Conservation (phyloP, 2,113 vertebrate species). For the Malurus cyaneus region DNA sequence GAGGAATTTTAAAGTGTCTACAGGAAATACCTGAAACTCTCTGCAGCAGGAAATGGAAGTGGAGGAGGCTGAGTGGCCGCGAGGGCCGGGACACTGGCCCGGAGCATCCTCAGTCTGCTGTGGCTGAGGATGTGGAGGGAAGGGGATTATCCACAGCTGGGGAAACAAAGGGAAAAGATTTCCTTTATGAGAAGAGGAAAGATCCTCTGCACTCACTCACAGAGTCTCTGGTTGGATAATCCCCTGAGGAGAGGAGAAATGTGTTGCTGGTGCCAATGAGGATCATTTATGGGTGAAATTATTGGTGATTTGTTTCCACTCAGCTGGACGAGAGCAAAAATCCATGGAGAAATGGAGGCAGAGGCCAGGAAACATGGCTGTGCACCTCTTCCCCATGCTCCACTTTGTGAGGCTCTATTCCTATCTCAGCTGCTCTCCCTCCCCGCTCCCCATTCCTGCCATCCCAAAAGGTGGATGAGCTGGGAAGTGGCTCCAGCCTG, state of each 20-base stretch:
- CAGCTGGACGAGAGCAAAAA: neutral
- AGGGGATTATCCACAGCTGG: neutral
- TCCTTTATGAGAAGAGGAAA: neutral
- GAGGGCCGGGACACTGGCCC: neutral
- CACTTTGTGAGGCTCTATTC: neutral
- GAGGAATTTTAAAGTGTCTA: neutral
- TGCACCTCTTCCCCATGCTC: neutral
- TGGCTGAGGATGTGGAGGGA: neutral
- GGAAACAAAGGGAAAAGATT: neutral
- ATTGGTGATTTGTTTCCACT: neutral
- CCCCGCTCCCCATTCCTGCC: fast-evolving
- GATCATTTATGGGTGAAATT: neutral
- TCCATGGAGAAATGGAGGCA: neutral
- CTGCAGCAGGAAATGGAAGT: constrained; percentile 25
- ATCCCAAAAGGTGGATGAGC: neutral
- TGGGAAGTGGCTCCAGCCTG: neutral
- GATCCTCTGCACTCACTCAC: neutral
- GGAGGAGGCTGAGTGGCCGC: neutral
- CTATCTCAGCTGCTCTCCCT: neutral
- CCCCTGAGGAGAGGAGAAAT: neutral
- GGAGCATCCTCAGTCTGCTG: neutral
- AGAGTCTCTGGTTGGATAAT: neutral
- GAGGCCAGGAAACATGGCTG: neutral
- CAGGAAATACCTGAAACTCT: constrained; percentile 41
- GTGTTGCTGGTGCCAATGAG: neutral